Evolutionary conservation across 2,888 invertebrate genomes (phyloP).

Genomic region (Melolontha melolontha): DNA sequence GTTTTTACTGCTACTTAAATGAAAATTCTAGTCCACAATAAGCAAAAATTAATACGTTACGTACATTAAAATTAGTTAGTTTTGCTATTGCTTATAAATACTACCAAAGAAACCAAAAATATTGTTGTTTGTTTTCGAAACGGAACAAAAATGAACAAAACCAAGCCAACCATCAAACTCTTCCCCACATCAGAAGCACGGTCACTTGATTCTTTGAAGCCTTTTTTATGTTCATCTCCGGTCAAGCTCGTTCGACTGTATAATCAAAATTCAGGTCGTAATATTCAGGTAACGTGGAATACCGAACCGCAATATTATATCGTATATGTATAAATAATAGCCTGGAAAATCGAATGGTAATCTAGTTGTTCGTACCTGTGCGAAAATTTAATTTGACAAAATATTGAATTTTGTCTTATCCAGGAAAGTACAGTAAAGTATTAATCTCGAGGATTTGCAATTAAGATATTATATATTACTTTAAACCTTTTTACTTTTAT

Average conservation of each 20-base stretch:
- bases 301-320: not conserved
- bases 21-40: too few species aligned
- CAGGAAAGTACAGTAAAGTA: too few species aligned
- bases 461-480: too few species aligned
- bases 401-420: too few species aligned
- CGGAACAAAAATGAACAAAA: slow-evolving; percentile 4
- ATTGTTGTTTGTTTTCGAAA: not conserved
- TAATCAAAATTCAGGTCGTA: not conserved
- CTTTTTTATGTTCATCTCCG: slow-evolving; percentile 6
- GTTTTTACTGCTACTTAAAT: too few species aligned
- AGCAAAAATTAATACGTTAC: too few species aligned
- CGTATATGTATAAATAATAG: not conserved
- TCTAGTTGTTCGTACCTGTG: too few species aligned
- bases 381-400: too few species aligned
- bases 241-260: not conserved
- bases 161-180: slow-evolving; percentile 11
- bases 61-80: too few species aligned
- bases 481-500: too few species aligned
- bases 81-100: not conserved
- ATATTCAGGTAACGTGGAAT: not conserved
- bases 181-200: not conserved
- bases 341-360: too few species aligned
- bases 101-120: slow-evolving; percentile 1
- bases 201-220: slow-evolving; percentile 13
- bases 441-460: too few species aligned